Base-by-base conservation (phyloP, 2,797 vertebrate genomes). In the Tapirus indicus region DNA sequence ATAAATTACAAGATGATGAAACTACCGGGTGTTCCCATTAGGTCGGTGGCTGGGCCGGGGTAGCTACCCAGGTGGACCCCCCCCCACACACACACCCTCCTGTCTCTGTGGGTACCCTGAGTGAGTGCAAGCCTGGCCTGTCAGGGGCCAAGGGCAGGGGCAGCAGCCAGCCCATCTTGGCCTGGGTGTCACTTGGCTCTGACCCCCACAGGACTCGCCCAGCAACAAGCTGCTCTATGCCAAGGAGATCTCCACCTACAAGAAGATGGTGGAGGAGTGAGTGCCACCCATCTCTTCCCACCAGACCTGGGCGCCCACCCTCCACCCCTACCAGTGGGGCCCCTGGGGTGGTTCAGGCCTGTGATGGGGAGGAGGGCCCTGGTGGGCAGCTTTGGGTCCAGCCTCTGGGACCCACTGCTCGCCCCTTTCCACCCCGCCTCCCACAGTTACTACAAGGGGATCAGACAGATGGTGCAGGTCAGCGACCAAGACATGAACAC, bases 401-500 rank as follows among this genome's bases (percentile, higher is more conserved):
- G 62, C 7, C 62, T 72, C 13, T 1, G 56, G 62, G 20, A 23
- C 47, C 89, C 71, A 2, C 32, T 6, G 21, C 11, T 35, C 1
- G 0, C 60, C 25, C 2, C 52, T n/a, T 21, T 58, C 23, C 1
- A 35, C 44, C 41, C 29, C n/a, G 7, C 0, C 29, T 7, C 74
- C 95, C 85, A 12, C 97, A 99, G 99, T 98, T 99, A 99, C 97
- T 99, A 99, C 98, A 99, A 99, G 99, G 99, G 99, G 97, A 99
- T 99, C 99, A 99, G 99, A 96, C 99, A 99, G 99, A 99, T 99
- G 99, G 99, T 99, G 71, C 98, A 99, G 64, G 99, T 99, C 98
- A 99, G 99, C 77, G 99, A 99, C 99, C 99, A 99, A 98, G 99
- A 99, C 98, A 99, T 99, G 99, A 99, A 99, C 99, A 99, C 99